Percentiles rank a stretch among this genome's conserved stretches.
phyloP scores from a whole-genome alignment of 1,140 invertebrate species.

The Aricia agestis region DNA sequence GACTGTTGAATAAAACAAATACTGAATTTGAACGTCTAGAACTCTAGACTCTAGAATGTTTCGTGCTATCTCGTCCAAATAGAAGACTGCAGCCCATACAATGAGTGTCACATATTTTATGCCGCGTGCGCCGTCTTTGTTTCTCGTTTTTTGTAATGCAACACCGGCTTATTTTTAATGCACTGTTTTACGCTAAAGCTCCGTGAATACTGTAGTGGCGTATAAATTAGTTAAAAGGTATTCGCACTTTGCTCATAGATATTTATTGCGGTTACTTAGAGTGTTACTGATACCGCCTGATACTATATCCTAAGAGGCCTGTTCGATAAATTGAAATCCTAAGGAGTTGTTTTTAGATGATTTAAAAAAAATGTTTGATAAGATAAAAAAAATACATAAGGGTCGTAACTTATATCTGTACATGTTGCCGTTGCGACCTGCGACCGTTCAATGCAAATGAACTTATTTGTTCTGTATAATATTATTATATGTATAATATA shows the following conservation, averaged over 20 bases:
- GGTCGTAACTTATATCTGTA: too few relatives aligned
- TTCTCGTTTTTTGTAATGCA: constrained; percentile 1
- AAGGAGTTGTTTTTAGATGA: background rate
- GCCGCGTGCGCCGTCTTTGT: constrained; percentile 11
- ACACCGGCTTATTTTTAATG: background rate
- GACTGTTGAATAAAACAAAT: constrained; percentile 35
- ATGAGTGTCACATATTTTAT: constrained; percentile 20
- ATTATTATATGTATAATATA: too few relatives aligned
- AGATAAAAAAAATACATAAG: too few relatives aligned
- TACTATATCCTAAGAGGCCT: background rate
- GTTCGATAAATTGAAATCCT: background rate
- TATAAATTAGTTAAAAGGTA: background rate
- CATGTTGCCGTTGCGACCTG: too few relatives aligned
- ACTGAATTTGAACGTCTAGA: constrained; percentile 26
- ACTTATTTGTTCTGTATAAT: too few relatives aligned
- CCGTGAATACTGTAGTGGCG: background rate
- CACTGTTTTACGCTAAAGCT: background rate
- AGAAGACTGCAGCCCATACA: constrained; percentile 20
- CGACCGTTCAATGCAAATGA: too few relatives aligned
- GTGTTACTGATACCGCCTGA: background rate
- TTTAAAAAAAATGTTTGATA: too few relatives aligned
- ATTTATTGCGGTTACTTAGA: background rate
- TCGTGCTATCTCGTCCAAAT: constrained; percentile 23
- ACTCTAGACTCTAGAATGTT: constrained; percentile 20
- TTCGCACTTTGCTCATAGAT: background rate